Percentiles rank a stretch among this genome's conserved stretches.
These are phyloP conservation scores for Nymphicus hollandicus DNA, from an alignment of 2,113 vertebrate genomes.

Conservation along the genomic window DNA sequence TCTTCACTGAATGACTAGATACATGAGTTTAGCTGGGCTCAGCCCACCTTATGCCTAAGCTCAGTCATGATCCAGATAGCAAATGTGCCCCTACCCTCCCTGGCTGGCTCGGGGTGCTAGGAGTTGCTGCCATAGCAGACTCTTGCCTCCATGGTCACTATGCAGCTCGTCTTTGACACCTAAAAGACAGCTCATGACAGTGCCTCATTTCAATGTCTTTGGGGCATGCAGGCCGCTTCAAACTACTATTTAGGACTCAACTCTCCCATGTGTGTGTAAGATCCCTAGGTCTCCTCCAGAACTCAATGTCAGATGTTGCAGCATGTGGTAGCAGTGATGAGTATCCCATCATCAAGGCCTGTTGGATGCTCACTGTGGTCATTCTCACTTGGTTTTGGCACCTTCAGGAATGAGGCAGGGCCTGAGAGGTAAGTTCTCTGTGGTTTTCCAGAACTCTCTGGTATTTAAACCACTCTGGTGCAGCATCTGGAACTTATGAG, in stretches of 20 bases:
- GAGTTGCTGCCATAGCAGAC: not conserved
- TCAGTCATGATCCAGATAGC: fast-evolving
- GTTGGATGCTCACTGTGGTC: not conserved
- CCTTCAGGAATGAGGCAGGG: not conserved
- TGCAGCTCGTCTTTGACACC: not conserved
- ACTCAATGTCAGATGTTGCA: not conserved
- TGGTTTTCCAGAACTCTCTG: not conserved
- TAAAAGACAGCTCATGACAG: not conserved
- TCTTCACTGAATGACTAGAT: not conserved
- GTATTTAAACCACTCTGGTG: not conserved
- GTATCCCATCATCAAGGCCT: not conserved
- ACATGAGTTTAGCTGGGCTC: not conserved
- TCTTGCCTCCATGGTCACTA: not conserved
- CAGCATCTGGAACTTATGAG: not conserved
- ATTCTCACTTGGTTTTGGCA: not conserved
- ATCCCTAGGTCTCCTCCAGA: not conserved
- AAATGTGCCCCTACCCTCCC: not conserved
- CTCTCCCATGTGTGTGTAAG: fast-evolving
- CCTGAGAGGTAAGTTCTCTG: not conserved
- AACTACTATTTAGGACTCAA: not conserved
- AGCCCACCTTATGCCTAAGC: not conserved
- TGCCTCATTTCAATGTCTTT: not conserved
- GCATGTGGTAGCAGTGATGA: not conserved
- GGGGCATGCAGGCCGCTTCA: not conserved
- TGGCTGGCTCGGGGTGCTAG: fast-evolving